Evolutionary conservation across 2,113 vertebrate genomes (phyloP).

Genomic region (Dasyornis broadbenti): DNA sequence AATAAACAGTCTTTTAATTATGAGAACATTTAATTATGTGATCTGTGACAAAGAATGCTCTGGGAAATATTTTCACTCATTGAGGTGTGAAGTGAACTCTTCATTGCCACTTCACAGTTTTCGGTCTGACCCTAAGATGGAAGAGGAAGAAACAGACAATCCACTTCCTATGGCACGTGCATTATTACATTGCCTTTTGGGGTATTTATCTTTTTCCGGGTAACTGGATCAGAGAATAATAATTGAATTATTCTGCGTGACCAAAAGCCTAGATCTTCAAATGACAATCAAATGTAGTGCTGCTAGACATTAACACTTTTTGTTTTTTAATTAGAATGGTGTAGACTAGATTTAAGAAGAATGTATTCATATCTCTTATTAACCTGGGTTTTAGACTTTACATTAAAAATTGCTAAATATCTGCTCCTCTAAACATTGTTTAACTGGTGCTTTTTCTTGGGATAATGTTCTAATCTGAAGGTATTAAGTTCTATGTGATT

Average conservation of each 20-base stretch:
- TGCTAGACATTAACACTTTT: not conserved
- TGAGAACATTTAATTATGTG: too few species aligned
- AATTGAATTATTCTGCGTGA: not conserved
- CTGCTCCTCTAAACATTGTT: not conserved
- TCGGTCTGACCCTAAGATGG: not conserved
- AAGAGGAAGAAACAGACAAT: not conserved
- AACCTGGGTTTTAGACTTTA: not conserved
- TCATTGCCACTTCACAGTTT: not conserved
- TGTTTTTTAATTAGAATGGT: not conserved
- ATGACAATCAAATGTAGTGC: not conserved
- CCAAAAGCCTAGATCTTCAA: not conserved
- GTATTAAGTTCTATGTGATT: not conserved
- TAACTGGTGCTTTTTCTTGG: not conserved
- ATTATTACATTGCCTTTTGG: not conserved
- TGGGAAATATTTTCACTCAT: not conserved
- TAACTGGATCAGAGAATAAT: not conserved
- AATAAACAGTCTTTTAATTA: constrained; percentile 8
- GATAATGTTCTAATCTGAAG: not conserved
- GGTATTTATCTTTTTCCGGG: not conserved
- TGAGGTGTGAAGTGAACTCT: not conserved
- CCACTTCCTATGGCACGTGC: not conserved
- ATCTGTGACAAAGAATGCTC: not conserved
- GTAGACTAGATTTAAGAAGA: not conserved
- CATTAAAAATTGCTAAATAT: not conserved
- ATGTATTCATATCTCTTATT: not conserved